Conservation (phyloP, 2,797 vertebrate species). For the Florisuga fusca region DNA sequence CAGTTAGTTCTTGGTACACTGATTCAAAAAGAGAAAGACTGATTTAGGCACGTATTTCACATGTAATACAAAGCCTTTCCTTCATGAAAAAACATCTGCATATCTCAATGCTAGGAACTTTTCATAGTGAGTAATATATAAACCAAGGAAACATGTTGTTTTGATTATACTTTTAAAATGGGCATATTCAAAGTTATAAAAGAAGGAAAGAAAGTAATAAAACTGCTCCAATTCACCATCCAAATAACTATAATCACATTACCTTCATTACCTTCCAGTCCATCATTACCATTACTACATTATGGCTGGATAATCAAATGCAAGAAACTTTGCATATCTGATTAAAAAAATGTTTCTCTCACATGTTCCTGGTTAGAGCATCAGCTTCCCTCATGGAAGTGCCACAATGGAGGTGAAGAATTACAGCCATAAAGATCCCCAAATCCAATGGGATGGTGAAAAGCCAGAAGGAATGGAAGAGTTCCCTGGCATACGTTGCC, state of each 20-base stretch:
- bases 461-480: constrained; percentile 16
- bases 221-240: background rate
- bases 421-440: constrained; percentile 29
- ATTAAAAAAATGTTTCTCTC: constrained; percentile 57
- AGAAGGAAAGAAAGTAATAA: constrained; percentile 34
- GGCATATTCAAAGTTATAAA: constrained; percentile 27
- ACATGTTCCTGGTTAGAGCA: constrained; percentile 44
- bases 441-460: constrained; percentile 39
- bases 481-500: background rate
- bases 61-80: background rate
- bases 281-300: constrained; percentile 57
- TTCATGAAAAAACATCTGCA: background rate
- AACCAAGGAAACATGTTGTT: constrained; percentile 23
- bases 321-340: constrained; percentile 48
- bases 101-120: constrained; percentile 15
- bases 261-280: constrained; percentile 73
- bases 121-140: constrained; percentile 14
- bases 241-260: constrained; percentile 48
- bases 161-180: constrained; percentile 56
- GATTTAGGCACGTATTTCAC: background rate
- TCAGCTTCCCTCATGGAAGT: constrained; percentile 39
- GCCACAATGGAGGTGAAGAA: constrained; percentile 21
- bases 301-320: constrained; percentile 57
- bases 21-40: background rate
- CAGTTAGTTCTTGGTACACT: background rate